Percentiles rank a stretch among this genome's conserved stretches.
Evolutionary conservation across 2,888 invertebrate species (phyloP).

Genomic region (Lochmaea capreae): DNA sequence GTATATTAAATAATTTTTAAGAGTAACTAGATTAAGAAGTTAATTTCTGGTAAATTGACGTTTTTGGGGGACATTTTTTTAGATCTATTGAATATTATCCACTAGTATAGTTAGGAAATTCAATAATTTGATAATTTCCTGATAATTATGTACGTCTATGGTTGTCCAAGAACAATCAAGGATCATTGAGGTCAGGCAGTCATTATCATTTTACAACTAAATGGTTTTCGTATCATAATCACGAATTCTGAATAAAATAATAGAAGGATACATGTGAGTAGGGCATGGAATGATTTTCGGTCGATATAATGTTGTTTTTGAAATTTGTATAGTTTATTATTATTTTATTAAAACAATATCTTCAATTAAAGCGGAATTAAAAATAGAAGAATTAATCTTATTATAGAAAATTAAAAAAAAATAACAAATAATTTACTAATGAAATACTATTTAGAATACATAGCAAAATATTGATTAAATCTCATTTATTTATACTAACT

Average conservation of each 20-base stretch:
- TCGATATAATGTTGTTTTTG: background rate
- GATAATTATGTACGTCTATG: conserved; percentile 35
- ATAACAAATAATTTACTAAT: too few species aligned
- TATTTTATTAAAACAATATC: background rate
- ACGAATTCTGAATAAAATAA: conserved; percentile 41
- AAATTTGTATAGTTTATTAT: background rate
- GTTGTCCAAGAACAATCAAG: conserved; percentile 49
- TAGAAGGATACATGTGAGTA: conserved; percentile 44
- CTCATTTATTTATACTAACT: too few species aligned
- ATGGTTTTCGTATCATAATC: conserved; percentile 44
- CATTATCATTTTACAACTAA: conserved; percentile 46
- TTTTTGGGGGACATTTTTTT: too few species aligned
- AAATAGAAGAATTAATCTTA: background rate
- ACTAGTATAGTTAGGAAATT: too few species aligned
- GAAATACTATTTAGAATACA: too few species aligned
- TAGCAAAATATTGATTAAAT: too few species aligned
- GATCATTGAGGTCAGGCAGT: conserved; percentile 47
- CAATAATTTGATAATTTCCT: too few species aligned
- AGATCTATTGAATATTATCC: too few species aligned
- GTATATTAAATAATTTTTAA: too few species aligned
- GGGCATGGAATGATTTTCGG: conserved; percentile 36
- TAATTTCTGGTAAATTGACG: too few species aligned
- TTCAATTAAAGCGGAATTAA: background rate
- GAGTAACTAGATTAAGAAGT: too few species aligned
- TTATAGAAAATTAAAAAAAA: too few species aligned